Base-by-base conservation (phyloP, 2,113 vertebrate species). In the Dicrurus megarhynchus region DNA sequence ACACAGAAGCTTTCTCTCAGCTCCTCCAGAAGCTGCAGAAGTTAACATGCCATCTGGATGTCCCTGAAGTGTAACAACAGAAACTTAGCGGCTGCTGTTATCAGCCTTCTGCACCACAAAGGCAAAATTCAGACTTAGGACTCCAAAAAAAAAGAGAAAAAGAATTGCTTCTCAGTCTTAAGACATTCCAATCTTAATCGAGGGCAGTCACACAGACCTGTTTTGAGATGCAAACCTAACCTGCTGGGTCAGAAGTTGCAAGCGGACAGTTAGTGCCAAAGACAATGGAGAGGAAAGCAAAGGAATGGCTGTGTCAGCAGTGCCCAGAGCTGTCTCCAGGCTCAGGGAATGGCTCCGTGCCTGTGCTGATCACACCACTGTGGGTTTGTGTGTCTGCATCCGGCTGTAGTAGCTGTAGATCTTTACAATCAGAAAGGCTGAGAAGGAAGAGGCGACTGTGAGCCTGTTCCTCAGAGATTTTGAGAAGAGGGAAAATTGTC, bases 1-100 rank as follows among this genome's bases (percentile, higher is more conserved):
- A 74, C 27, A 52, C 3, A 52, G 78, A 49, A 73, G 26, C 18
- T 93, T 76, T 94, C 14, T 80, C 52, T 42, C 71, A 73, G 37
- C 77, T 85, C 53, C 23, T 69, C 82, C 75, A 80, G 88, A 87
- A 93, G n/a, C 37, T 73, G 68, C n/a, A 77, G 79, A 53, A 91
- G 63, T 88, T 92, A 86, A 49, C 59, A 55, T 69, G 46, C 67
- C 75, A 80, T 80, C 78, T 96, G 79, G 55, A 86, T 86, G 75
- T 88, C 79, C 82, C 79, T 90, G 68, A 93, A 90, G 28, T 57
- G 46, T 68, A 95, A 85, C 74, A 88, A 77, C 53, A 92, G 84
- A 77, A 86, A 91, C 8, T 46, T 37, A 73, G 23, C 0, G 7
- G 49, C 78, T 95, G 87, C 78, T 85, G 10, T 71, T 91, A 64